phyloP scores from a whole-genome alignment of 2,888 invertebrate genomes.

The Nomada ferruginata region DNA sequence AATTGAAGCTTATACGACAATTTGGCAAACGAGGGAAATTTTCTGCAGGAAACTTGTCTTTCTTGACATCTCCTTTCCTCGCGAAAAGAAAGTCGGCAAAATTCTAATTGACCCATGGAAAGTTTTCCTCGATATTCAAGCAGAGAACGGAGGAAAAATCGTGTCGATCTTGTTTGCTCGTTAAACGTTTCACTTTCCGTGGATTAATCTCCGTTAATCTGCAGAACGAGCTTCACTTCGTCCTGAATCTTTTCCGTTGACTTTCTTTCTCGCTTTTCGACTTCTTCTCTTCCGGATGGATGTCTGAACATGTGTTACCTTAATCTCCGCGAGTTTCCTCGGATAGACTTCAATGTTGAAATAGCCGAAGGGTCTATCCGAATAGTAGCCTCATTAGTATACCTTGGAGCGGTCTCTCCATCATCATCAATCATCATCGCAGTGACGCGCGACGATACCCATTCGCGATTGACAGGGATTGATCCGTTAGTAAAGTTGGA shows the following conservation, averaged over 20 bases:
- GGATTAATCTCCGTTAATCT: conserved; percentile 28
- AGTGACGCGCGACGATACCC: conserved; percentile 66
- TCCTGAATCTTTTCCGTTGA: neutral
- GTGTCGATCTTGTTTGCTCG: conserved; percentile 26
- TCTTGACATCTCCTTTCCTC: neutral
- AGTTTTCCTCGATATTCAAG: neutral
- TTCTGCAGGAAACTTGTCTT: neutral
- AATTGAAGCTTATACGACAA: neutral
- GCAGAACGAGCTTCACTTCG: neutral
- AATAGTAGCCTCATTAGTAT: conserved; percentile 64
- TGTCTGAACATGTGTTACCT: conserved; percentile 49
- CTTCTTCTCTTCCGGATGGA: conserved; percentile 14
- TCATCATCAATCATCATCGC: conserved; percentile 77
- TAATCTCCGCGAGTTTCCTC: conserved; percentile 54
- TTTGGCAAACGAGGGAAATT: conserved; percentile 20
- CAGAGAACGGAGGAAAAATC: conserved; percentile 3
- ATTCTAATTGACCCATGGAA: conserved; percentile 1
- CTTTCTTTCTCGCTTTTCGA: conserved; percentile 18
- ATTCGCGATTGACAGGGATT: conserved; percentile 68
- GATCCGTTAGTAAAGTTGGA: conserved; percentile 69
- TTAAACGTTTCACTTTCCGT: conserved; percentile 9
- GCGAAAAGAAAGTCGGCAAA: neutral
- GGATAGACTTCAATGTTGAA: conserved; percentile 52
- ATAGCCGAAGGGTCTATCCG: conserved; percentile 56
- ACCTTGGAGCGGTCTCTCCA: conserved; percentile 65